phyloP scores from a whole-genome alignment of 2,113 vertebrate genomes.

The Bagarius yarrelli region DNA sequence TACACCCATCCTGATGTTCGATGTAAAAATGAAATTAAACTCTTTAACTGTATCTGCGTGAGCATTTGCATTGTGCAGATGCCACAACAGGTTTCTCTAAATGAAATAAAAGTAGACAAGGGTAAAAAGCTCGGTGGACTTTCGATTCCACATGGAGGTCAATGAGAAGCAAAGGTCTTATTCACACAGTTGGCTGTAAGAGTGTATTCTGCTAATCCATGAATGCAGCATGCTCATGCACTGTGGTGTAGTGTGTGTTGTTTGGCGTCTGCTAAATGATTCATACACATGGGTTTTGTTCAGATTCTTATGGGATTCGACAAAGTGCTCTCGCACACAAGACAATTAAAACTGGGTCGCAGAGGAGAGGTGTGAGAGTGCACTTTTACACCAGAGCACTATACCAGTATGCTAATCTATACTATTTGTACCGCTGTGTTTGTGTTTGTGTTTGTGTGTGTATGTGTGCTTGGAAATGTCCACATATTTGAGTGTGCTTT shows the following conservation, averaged over 20 bases:
- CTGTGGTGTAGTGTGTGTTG: background rate
- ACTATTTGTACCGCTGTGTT: background rate
- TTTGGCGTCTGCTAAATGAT: slow-evolving; percentile 32
- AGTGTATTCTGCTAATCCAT: slow-evolving; percentile 13
- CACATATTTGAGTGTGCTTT: slow-evolving; percentile 29
- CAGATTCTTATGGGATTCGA: slow-evolving; percentile 5
- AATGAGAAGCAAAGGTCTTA: background rate
- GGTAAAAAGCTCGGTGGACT: background rate
- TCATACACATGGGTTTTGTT: slow-evolving; percentile 32
- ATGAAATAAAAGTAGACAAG: background rate
- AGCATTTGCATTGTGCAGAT: background rate
- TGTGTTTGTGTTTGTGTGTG: slow-evolving; percentile 7
- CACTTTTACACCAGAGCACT: slow-evolving; percentile 19
- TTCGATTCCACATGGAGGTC: background rate
- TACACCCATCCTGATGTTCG: background rate
- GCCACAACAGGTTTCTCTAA: background rate
- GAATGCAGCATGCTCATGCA: background rate
- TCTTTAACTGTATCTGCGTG: background rate
- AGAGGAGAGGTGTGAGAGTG: background rate
- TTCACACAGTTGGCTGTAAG: background rate
- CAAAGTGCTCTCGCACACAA: slow-evolving; percentile 23
- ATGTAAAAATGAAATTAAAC: background rate
- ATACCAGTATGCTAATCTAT: slow-evolving; percentile 11
- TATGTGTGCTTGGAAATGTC: slow-evolving; percentile 14
- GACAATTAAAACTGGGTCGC: background rate